Conservation (phyloP, 2,797 vertebrate genomes). For the Melanotaenia maccullochi region DNA sequence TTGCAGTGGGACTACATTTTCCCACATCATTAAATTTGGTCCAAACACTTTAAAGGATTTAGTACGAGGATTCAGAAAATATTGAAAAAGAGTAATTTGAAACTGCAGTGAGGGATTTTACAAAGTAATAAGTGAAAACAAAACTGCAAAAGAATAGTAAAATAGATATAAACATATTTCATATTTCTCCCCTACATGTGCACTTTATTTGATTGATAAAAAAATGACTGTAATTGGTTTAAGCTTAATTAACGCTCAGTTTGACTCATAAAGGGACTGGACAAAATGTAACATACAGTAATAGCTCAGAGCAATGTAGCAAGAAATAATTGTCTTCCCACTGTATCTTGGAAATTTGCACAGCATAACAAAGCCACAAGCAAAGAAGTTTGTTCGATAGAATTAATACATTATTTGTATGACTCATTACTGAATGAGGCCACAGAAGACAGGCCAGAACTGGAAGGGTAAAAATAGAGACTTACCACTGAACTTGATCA, state of each 20-base stretch:
- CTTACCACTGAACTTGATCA: conserved; percentile 27
- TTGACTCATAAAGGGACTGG: background rate
- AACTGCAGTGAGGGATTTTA: background rate
- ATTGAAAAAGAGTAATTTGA: background rate
- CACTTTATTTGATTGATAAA: background rate
- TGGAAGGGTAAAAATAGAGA: conserved; percentile 20
- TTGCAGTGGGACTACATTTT: conserved; percentile 2
- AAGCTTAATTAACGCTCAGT: conserved; percentile 3
- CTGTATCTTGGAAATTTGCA: conserved; percentile 1
- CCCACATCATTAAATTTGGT: conserved; percentile 7
- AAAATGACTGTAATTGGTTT: conserved; percentile 5
- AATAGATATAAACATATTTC: background rate
- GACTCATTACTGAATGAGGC: conserved; percentile 41
- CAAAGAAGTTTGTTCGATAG: background rate
- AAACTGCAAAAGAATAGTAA: background rate
- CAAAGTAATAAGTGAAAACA: background rate
- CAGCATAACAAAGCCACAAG: conserved; percentile 3
- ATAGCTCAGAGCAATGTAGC: conserved; percentile 4
- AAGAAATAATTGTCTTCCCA: background rate
- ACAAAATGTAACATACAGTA: background rate
- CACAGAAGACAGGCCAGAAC: conserved; percentile 8
- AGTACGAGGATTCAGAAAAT: background rate
- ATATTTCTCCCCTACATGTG: background rate
- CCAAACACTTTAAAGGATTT: background rate
- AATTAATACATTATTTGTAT: conserved; percentile 19